A percentile compares a stretch with the other conserved stretches of the same genome.
Conservation (phyloP, 2,113 vertebrate genomes). For the Melanocharis versteri region DNA sequence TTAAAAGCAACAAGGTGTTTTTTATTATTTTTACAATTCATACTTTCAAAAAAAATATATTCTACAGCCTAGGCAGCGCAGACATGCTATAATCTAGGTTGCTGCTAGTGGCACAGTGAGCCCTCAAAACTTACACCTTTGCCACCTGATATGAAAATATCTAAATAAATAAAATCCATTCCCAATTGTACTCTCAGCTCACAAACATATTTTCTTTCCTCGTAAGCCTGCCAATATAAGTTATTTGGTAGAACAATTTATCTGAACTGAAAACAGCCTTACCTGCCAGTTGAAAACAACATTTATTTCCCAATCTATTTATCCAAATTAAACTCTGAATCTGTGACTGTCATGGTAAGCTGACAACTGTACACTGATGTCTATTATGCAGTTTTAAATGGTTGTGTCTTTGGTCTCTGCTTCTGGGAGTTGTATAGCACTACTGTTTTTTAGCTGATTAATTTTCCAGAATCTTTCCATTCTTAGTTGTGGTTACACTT, state of each 20-base stretch:
- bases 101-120: background rate
- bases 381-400: constrained; percentile 2
- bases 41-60: background rate
- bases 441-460: constrained; percentile 7
- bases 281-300: constrained; percentile 19
- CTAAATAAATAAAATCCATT: constrained; percentile 40
- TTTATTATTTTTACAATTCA: background rate
- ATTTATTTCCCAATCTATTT: constrained; percentile 40
- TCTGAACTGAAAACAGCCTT: constrained; percentile 35
- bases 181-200: background rate
- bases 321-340: constrained; percentile 44
- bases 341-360: background rate
- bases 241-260: constrained; percentile 42
- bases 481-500: background rate
- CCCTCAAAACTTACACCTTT: background rate
- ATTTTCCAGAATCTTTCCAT: background rate
- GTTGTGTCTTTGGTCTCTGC: background rate
- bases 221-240: constrained; percentile 25
- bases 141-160: background rate
- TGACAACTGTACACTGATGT: background rate
- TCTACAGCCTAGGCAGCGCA: background rate
- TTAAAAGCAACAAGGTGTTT: constrained; percentile 8
- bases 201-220: constrained; percentile 19
- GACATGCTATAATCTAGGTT: background rate
- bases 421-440: background rate